Evolutionary conservation across 2,113 vertebrate species (phyloP).

Genomic region (Amia ocellicauda): DNA sequence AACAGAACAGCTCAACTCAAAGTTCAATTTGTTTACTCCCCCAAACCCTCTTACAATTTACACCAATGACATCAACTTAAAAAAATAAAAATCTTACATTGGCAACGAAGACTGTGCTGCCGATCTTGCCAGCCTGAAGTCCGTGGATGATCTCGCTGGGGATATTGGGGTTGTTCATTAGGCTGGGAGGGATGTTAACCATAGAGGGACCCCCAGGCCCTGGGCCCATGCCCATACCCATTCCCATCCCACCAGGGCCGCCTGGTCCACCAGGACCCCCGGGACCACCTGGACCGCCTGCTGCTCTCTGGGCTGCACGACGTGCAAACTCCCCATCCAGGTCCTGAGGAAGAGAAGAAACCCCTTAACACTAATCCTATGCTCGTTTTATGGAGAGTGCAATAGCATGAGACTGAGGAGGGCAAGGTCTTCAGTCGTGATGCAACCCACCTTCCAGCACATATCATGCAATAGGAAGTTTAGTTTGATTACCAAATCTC

Average conservation of each 20-base stretch:
- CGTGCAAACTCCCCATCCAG: slow-evolving; percentile 89
- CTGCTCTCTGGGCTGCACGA: slow-evolving; percentile 81
- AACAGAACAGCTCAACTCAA: not conserved
- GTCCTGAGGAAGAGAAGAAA: slow-evolving; percentile 62
- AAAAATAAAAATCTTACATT: slow-evolving; percentile 73
- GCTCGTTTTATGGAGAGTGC: too few species aligned
- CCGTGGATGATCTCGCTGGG: slow-evolving; percentile 95
- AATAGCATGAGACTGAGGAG: too few species aligned
- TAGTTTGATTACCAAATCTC: too few species aligned
- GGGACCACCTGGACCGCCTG: slow-evolving; percentile 40
- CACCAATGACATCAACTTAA: not conserved
- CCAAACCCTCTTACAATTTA: not conserved
- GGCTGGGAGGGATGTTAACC: slow-evolving; percentile 89
- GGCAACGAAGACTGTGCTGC: slow-evolving; percentile 92
- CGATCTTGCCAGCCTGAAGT: slow-evolving; percentile 90
- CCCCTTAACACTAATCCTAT: not conserved
- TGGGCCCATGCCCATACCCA: slow-evolving; percentile 70
- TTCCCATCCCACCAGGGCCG: slow-evolving; percentile 50
- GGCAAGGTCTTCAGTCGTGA: too few species aligned
- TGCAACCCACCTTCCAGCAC: too few species aligned
- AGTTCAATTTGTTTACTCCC: not conserved
- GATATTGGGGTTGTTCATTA: slow-evolving; percentile 95
- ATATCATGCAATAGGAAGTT: too few species aligned
- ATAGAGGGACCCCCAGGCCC: slow-evolving; percentile 69
- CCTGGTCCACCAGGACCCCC: too few species aligned